phyloP scores from a whole-genome alignment of 1,140 invertebrate species.

The Caenorhabditis remanei region DNA sequence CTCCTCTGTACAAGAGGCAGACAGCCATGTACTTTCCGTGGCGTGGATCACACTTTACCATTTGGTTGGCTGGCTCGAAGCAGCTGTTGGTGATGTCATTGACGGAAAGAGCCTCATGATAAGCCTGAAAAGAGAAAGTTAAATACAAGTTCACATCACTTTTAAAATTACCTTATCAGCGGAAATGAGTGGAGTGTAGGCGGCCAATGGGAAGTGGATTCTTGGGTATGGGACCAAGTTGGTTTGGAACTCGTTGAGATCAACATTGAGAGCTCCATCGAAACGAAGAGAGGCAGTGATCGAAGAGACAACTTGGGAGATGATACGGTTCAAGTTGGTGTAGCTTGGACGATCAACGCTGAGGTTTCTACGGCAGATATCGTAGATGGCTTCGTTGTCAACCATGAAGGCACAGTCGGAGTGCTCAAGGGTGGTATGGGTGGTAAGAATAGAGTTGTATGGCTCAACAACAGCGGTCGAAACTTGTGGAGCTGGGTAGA shows the following conservation, averaged over 20 bases:
- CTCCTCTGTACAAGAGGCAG: slow-evolving; percentile 86
- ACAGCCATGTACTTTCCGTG: slow-evolving; percentile 77
- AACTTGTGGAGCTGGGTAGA: slow-evolving; percentile 85
- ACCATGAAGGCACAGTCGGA: slow-evolving; percentile 87
- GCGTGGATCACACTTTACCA: slow-evolving; percentile 82
- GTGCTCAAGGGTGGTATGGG: slow-evolving; percentile 87
- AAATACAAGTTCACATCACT: not conserved
- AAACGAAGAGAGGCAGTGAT: slow-evolving; percentile 83
- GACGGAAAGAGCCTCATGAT: slow-evolving; percentile 86
- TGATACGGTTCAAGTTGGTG: slow-evolving; percentile 86
- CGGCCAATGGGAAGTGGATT: slow-evolving; percentile 81
- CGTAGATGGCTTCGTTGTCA: slow-evolving; percentile 82
- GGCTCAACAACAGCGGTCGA: slow-evolving; percentile 89
- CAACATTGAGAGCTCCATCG: slow-evolving; percentile 89
- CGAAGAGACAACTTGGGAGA: slow-evolving; percentile 89
- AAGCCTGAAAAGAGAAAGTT: slow-evolving; percentile 80
- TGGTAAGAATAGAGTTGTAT: slow-evolving; percentile 87
- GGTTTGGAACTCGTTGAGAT: slow-evolving; percentile 80
- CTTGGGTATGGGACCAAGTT: slow-evolving; percentile 81
- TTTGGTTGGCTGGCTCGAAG: slow-evolving; percentile 89
- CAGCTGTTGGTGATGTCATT: slow-evolving; percentile 88
- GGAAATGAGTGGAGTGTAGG: slow-evolving; percentile 79
- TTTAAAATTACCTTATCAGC: slow-evolving; percentile 42
- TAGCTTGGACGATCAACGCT: slow-evolving; percentile 86
- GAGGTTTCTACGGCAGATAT: slow-evolving; percentile 84